Evolutionary conservation across 2,797 vertebrate species (phyloP), one percentile per base, ranked within the genome.

Genomic region (Echeneis naucrates): DNA sequence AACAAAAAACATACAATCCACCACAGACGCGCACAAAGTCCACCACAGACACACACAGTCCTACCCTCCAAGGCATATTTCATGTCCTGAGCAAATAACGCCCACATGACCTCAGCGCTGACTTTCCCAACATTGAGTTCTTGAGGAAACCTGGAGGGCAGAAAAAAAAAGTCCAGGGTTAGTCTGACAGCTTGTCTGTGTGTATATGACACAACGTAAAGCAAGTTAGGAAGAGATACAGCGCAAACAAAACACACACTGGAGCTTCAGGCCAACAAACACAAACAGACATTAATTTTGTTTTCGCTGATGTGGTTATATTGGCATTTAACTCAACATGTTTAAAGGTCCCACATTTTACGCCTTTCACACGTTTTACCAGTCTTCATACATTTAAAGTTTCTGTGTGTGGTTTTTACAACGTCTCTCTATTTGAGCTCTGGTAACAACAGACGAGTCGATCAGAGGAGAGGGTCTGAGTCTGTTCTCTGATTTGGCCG

Each of bases 41-140:
- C 5, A 54, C 17, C 44, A 61, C 30, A n/a, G 14, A 69, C 50
- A 61, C 50, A 62, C 48, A 53, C 13, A 75, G 8, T 54, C 94
- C 94, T 92, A 99, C 98, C 98, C 92, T 99, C 98, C 91, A 98
- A 90, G 37, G 98, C 97, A 0, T 98, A 99, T 79, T 98, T 98
- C 96, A 99, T 98, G 88, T 99, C 98, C 94, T 98, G 97, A 75
- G 98, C 93, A 64, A 99, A 99, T 52, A 99, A 95, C 30, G 80
- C 93, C 98, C 98, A 99, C 95, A 99, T 97, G 82, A 98, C 97
- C 82, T 99, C 98, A 0, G 97, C 95, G 0, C 98, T 99, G 91
- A 99, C 95, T 93, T 96, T 98, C 26, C 98, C 98, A 75, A 99
- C 97, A 26, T 95, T 94, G 57, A 99, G 95, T 79, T 99, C 98